Conservation (phyloP, 53 echinoderm and acorn worm genomes). For the Stichopus horrens region DNA sequence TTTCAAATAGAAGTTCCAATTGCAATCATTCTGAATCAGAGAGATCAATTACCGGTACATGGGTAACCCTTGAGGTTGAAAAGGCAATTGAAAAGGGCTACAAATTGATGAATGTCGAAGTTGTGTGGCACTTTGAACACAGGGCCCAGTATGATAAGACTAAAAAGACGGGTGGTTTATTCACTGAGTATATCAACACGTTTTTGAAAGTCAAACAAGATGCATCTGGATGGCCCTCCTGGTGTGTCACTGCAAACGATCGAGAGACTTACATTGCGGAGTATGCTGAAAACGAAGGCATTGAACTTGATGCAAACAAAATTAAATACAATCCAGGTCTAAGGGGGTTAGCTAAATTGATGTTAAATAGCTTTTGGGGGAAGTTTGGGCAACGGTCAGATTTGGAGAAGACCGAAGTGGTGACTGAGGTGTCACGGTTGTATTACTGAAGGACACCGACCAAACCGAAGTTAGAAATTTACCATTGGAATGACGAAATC, state of each 20-base stretch:
- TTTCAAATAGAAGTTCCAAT: constrained; percentile 31
- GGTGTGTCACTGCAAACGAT: too few species aligned
- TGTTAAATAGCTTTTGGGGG: constrained; percentile 68
- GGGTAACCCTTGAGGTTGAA: constrained; percentile 62
- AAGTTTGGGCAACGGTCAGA: constrained; percentile 43
- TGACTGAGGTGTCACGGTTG: constrained; percentile 36
- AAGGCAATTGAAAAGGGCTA: too few species aligned
- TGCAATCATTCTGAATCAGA: constrained; percentile 48
- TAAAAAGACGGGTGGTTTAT: constrained; percentile 44
- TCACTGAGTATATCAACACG: constrained; percentile 67
- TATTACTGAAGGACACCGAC: constrained; percentile 2
- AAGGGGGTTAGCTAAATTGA: constrained; percentile 62
- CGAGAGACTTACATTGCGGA: too few species aligned
- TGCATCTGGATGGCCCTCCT: too few species aligned
- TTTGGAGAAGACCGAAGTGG: constrained; percentile 43
- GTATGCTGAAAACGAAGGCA: constrained; percentile 76
- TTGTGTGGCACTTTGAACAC: constrained; percentile 63
- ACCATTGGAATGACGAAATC: constrained; percentile 50
- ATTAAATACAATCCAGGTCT: constrained; percentile 67
- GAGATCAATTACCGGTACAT: constrained; percentile 51
- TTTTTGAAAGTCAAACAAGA: too few species aligned
- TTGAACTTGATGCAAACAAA: constrained; percentile 47
- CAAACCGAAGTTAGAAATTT: constrained; percentile 45
- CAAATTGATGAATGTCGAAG: constrained; percentile 47
- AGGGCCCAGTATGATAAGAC: constrained; percentile 20